phyloP scores from a whole-genome alignment of 2,888 invertebrate genomes.

The Watsonalla cultraria region DNA sequence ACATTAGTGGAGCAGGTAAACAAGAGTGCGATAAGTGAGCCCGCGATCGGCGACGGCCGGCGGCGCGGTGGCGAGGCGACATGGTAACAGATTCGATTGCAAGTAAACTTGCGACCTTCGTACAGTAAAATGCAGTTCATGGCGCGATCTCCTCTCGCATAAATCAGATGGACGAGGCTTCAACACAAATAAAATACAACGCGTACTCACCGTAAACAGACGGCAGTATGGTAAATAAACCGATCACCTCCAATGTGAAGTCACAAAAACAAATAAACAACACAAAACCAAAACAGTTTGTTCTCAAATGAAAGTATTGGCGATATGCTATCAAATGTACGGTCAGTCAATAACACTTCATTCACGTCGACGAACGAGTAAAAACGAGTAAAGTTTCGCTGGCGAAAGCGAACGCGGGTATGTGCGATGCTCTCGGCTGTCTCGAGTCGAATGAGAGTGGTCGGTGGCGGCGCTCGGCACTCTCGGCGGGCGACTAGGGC shows the following conservation, averaged over 20 bases:
- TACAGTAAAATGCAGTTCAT: constrained; percentile 55
- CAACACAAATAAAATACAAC: constrained; percentile 59
- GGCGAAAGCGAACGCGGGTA: constrained; percentile 38
- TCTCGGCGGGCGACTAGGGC: not conserved
- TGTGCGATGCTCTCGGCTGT: constrained; percentile 51
- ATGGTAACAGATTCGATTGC: constrained; percentile 51
- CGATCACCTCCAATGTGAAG: constrained; percentile 66
- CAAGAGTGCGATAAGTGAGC: constrained; percentile 30
- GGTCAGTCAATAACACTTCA: constrained; percentile 55
- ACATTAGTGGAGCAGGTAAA: constrained; percentile 24
- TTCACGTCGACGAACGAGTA: constrained; percentile 57
- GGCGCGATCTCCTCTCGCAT: constrained; percentile 57
- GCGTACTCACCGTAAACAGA: constrained; percentile 70
- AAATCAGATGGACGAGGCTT: constrained; percentile 60
- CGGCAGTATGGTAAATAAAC: constrained; percentile 64
- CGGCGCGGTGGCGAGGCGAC: constrained; percentile 19
- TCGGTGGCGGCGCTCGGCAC: constrained; percentile 4
- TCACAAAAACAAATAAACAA: constrained; percentile 68
- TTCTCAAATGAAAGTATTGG: constrained; percentile 46
- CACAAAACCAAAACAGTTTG: constrained; percentile 64
- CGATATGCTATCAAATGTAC: constrained; percentile 33
- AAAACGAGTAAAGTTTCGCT: constrained; percentile 68
- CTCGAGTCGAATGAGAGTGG: constrained; percentile 53
- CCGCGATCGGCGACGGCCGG: constrained; percentile 25
- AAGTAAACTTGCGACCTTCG: constrained; percentile 56